phyloP scores from a whole-genome alignment of 2,888 invertebrate species.

The Heliconius hortense region DNA sequence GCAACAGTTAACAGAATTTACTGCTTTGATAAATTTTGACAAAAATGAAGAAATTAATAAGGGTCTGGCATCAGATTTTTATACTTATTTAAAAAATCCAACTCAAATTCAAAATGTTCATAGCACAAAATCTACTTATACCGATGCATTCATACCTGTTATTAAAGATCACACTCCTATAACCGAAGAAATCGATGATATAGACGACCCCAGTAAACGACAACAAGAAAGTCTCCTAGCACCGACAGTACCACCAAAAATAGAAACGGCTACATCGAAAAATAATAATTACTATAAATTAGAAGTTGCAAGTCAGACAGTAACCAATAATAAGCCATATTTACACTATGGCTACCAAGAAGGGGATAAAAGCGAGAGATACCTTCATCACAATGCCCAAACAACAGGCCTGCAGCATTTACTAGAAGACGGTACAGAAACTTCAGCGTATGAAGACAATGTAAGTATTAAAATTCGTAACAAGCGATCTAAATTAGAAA shows the following conservation, averaged over 20 bases:
- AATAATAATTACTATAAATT: conserved; percentile 63
- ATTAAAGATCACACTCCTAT: conserved; percentile 71
- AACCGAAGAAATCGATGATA: conserved; percentile 70
- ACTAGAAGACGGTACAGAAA: conserved; percentile 65
- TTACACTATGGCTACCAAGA: conserved; percentile 55
- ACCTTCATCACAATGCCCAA: conserved; percentile 61
- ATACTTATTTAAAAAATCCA: conserved; percentile 64
- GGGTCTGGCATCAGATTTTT: conserved; percentile 65
- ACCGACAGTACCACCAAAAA: conserved; percentile 48
- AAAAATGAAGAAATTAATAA: conserved; percentile 50
- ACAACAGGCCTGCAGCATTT: conserved; percentile 67
- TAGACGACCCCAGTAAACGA: conserved; percentile 62
- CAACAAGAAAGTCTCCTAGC: conserved; percentile 48
- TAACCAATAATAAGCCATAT: conserved; percentile 45
- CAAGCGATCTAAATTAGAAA: conserved; percentile 56
- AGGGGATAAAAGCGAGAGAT: conserved; percentile 54
- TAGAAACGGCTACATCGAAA: conserved; percentile 55
- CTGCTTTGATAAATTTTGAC: conserved; percentile 65
- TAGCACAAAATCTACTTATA: conserved; percentile 53
- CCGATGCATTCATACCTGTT: conserved; percentile 51
- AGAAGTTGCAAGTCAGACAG: conserved; percentile 59
- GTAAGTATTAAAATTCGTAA: conserved; percentile 65
- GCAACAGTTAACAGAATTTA: conserved; percentile 75
- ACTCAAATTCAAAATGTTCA: conserved; percentile 52
- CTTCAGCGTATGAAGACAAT: conserved; percentile 68